Base-by-base conservation (phyloP, 1,140 invertebrate genomes). In the Dendrolimus punctatus region DNA sequence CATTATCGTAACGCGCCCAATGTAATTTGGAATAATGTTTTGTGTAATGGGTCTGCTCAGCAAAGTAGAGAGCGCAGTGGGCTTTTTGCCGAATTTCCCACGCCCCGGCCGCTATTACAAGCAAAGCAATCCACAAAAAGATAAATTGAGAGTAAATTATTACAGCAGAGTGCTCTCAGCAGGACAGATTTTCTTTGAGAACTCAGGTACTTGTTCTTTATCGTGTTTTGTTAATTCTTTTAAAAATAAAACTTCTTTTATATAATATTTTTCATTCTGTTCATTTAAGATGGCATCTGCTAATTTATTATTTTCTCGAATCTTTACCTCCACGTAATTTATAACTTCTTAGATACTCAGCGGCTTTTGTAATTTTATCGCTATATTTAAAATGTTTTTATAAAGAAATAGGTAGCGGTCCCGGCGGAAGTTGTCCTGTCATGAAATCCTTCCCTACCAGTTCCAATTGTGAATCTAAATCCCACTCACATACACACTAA, bases 101-200 rank as follows among this genome's bases (percentile, higher is more conserved):
- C 71, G 70, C 57, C 65, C 60, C 60, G 60, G 48, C 53, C 68
- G 69, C 63, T 70, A 67, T 75, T 70, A 72, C 66, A 73, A 72
- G 62, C 66, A 73, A 68, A 75, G 70, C 66, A 73, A 73, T 69
- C 71, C 73, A 64, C 71, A 73, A 73, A 73, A 76, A 73, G 71
- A 76, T 76, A 76, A 76, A 76, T 76, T 73, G 71, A 65, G 73
- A 70, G 64, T 73, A 58, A 76, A 76, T 76, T 76, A 75, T 72
- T 70, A 73, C 73, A 68, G 58, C 60, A 64, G 62, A 76, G 73
- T 73, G 73, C 68, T 76, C 73, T 73, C 71, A 73, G 73, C 73
- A 73, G 71, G 73, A 75, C 72, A 71, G 66, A 67, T 71, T 68
- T 71, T 71, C 64, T 70, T 70, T 54, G 64, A 65, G 62, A 66